Evolutionary conservation across 2,113 vertebrate genomes (phyloP), one percentile per base, ranked within the genome.

Genomic region (Clarias macrocephalus): DNA sequence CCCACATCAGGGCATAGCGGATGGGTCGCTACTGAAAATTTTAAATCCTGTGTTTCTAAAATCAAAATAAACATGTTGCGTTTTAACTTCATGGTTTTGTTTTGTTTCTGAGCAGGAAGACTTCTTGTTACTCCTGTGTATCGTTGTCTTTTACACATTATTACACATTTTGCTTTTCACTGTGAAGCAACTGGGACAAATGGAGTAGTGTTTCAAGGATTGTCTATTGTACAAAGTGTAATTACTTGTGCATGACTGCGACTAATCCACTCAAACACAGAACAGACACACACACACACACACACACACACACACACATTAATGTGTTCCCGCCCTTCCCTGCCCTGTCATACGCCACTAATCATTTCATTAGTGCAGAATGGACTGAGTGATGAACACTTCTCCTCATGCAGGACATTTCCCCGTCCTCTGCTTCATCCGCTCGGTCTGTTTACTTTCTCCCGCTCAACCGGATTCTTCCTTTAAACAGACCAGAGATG

Each of bases 161-260:
- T 48, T 48, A 48, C 48, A 48, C 48, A 48, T 48, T 48, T 48
- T 48, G 48, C 48, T 48, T 48, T 48, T 48, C 48, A 48, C 48
- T 48, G 48, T 48, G 48, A 48, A 48, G 48, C 48, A 8, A 48
- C 48, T 48, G 48, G 6, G 48, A 48, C 48, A 48, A 48, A 48
- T 48, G 48, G 7, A 48, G 48, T 6, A 48, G 48, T 48, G 48
- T 48, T 48, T 48, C 48, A 48, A 48, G 48, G 48, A 48, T 83
- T 70, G 6, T 73, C 63, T 79, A 18, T 82, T 82, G 10, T 52
- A 21, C 11, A 5, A 87, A 48, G 48, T 8, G 48, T 48, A 85
- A 89, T 70, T 18, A 77, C 48, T 85, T 73, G 59, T 63, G 79
- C 60, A 56, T 80, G 88, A 87, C 70, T 18, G 30, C 25, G 66